Evolutionary conservation across 2,888 invertebrate species (phyloP).

Genomic region (Thymelicus acteon): DNA sequence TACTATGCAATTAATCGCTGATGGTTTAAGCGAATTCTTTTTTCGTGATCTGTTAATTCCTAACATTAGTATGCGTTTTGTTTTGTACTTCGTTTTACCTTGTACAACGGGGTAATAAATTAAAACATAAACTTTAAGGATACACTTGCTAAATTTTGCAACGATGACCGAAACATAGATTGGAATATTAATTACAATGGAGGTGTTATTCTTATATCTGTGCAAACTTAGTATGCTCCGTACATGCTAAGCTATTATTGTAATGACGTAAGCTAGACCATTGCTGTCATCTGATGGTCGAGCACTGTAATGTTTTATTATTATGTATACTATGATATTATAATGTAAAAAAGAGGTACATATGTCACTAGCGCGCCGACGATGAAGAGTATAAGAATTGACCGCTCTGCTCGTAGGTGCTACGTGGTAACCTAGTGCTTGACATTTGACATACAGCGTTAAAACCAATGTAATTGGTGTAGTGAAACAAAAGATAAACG

Average conservation of each 20-base stretch:
- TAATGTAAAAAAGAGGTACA: too few relatives aligned
- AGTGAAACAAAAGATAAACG: too few relatives aligned
- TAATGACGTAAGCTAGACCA: conserved; percentile 7
- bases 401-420: too few relatives aligned
- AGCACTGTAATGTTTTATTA: neutral
- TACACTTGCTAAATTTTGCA: conserved; percentile 22
- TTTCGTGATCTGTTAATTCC: too few relatives aligned
- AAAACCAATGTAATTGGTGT: too few relatives aligned
- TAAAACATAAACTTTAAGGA: conserved; percentile 20
- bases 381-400: too few relatives aligned
- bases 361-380: too few relatives aligned
- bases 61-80: too few relatives aligned
- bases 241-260: neutral
- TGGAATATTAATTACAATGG: conserved; percentile 20
- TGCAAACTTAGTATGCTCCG: conserved; percentile 4
- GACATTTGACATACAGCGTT: too few relatives aligned
- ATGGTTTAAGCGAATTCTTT: too few relatives aligned
- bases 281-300: conserved; percentile 6
- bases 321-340: neutral
- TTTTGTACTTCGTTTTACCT: neutral
- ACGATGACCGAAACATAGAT: neutral
- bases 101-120: neutral
- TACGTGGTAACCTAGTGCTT: too few relatives aligned
- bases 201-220: conserved; percentile 10
- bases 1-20: too few relatives aligned